Percentiles rank a stretch among this genome's conserved stretches.
phyloP scores from a whole-genome alignment of 2,888 invertebrate genomes.

The Lithosia quadra region DNA sequence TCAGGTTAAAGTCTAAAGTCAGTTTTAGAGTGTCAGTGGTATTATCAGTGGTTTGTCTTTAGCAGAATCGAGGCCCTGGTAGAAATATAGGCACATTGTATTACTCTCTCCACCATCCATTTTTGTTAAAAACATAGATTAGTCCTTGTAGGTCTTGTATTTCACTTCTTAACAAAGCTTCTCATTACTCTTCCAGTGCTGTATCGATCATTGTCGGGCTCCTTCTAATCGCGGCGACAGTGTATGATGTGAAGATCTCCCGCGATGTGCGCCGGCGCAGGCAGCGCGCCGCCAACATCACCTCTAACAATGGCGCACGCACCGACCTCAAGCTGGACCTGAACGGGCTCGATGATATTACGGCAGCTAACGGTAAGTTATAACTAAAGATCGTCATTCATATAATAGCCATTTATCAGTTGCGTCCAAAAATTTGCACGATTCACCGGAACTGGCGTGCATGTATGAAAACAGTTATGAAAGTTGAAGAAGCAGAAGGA shows the following conservation, averaged over 20 bases:
- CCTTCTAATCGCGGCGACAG: slow-evolving; percentile 89
- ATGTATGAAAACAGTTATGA: too few relatives aligned
- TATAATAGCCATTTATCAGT: background rate
- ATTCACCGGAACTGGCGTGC: too few relatives aligned
- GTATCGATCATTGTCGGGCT: slow-evolving; percentile 71
- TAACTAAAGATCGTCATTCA: background rate
- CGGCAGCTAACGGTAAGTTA: slow-evolving; percentile 64
- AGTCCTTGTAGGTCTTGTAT: background rate
- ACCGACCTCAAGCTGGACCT: slow-evolving; percentile 79
- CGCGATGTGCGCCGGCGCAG: slow-evolving; percentile 70
- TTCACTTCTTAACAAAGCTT: background rate
- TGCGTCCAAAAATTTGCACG: too few relatives aligned
- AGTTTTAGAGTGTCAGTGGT: too few relatives aligned
- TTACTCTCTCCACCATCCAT: too few relatives aligned
- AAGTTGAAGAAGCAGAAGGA: too few relatives aligned
- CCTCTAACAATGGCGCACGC: slow-evolving; percentile 68
- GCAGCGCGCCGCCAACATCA: slow-evolving; percentile 72
- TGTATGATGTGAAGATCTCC: slow-evolving; percentile 89
- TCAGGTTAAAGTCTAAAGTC: too few relatives aligned
- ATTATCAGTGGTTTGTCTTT: too few relatives aligned
- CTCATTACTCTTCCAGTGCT: slow-evolving; percentile 58
- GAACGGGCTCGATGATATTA: slow-evolving; percentile 76
- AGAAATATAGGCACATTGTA: too few relatives aligned
- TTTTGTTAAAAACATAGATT: too few relatives aligned
- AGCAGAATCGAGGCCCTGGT: too few relatives aligned